Conservation (phyloP, 2,888 invertebrate genomes). For the Tanypteryx hageni region DNA sequence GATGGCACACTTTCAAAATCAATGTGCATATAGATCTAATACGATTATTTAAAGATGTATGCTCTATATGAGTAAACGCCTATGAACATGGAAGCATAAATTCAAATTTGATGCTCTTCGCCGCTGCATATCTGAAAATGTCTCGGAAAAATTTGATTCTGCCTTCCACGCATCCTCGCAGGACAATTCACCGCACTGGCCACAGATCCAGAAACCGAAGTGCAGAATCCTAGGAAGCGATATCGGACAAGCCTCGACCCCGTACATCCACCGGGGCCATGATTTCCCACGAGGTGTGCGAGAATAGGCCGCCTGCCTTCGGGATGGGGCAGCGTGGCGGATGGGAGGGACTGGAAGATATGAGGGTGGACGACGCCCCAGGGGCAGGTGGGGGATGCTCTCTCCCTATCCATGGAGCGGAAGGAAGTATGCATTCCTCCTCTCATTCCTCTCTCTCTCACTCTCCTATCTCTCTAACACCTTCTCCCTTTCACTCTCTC, state of each 20-base stretch:
- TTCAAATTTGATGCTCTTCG: too few species aligned
- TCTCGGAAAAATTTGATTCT: too few species aligned
- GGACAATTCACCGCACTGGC: neutral
- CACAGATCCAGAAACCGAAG: neutral
- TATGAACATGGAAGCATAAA: too few species aligned
- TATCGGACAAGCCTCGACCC: neutral
- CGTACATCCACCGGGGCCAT: neutral
- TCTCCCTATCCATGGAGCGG: neutral
- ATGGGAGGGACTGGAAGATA: neutral
- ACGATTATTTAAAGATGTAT: too few species aligned
- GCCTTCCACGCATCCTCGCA: neutral
- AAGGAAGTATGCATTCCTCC: neutral
- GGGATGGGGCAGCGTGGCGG: neutral
- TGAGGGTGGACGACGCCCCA: conserved; percentile 15
- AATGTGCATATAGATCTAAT: too few species aligned
- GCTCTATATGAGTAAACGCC: too few species aligned
- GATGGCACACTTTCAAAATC: too few species aligned
- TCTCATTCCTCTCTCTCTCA: neutral
- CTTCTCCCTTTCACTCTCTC: too few species aligned
- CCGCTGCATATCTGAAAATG: too few species aligned
- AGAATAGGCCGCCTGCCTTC: neutral
- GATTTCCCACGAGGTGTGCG: neutral
- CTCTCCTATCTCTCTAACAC: neutral
- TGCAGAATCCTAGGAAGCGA: neutral
- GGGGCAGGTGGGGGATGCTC: neutral